phyloP scores from a whole-genome alignment of 2,888 invertebrate species.

The Crossocerus cetratus region DNA sequence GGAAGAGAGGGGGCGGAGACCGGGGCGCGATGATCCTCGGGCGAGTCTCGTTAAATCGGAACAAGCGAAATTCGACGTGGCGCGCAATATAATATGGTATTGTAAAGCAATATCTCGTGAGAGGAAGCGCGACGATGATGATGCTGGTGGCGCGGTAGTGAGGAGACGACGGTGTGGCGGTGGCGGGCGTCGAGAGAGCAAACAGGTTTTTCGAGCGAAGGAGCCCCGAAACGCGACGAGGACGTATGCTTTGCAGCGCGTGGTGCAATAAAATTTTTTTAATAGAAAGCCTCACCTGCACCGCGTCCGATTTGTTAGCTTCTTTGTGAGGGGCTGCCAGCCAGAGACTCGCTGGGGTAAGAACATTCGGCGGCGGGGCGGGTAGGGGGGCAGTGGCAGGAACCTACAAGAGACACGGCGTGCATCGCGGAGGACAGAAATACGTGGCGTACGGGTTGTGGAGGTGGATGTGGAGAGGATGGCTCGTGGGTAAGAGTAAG shows the following conservation, averaged over 20 bases:
- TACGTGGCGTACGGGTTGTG: too few relatives aligned
- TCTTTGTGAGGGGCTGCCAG: conserved; percentile 52
- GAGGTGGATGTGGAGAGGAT: not conserved
- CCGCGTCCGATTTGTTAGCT: conserved; percentile 60
- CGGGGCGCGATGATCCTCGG: conserved; percentile 35
- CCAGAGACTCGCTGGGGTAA: conserved; percentile 16
- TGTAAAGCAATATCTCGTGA: conserved; percentile 61
- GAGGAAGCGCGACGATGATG: conserved; percentile 42
- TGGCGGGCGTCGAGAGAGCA: conserved; percentile 50
- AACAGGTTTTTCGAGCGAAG: conserved; percentile 61
- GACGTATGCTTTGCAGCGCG: conserved; percentile 57
- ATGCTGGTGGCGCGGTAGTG: not conserved
- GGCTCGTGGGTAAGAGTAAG: not conserved
- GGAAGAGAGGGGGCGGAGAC: too few relatives aligned
- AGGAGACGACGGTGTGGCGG: conserved; percentile 37
- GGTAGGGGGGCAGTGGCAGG: conserved; percentile 19
- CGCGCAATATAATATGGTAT: conserved; percentile 66
- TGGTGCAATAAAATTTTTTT: conserved; percentile 62
- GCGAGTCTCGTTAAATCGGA: conserved; percentile 60
- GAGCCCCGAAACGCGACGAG: conserved; percentile 49
- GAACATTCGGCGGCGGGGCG: conserved; percentile 28
- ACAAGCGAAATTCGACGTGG: conserved; percentile 64
- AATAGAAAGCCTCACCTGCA: conserved; percentile 63
- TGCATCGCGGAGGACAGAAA: too few relatives aligned
- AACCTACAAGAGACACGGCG: not conserved